These are phyloP conservation scores for Micropoecilia bifurca DNA, from an alignment of 2,797 vertebrate genomes.

Conservation along the genomic window DNA sequence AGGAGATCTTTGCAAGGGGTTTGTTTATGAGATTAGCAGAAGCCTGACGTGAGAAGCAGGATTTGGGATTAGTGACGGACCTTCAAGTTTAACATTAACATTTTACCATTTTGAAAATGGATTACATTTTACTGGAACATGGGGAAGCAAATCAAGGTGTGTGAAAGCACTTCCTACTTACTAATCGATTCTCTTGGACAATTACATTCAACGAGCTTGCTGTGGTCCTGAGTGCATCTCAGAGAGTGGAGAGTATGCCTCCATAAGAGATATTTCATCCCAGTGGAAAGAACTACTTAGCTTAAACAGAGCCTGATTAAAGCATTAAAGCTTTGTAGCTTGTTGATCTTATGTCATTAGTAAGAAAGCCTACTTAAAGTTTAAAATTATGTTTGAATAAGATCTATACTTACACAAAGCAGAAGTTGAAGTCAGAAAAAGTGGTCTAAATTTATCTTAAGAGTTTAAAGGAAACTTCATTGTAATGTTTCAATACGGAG, in stretches of 20 bases:
- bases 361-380: constrained; percentile 5
- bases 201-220: constrained; percentile 1
- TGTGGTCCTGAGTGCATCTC: background rate
- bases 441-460: background rate
- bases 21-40: constrained; percentile 3
- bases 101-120: constrained; percentile 2
- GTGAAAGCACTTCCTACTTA: background rate
- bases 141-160: constrained; percentile 1
- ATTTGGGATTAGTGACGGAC: constrained; percentile 5
- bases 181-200: constrained; percentile 7
- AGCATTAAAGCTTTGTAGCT: constrained; percentile 6
- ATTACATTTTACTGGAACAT: background rate
- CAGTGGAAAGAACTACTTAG: constrained; percentile 4
- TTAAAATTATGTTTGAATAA: constrained; percentile 16
- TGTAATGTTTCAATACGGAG: background rate
- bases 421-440: background rate
- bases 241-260: background rate
- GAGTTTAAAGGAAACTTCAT: background rate
- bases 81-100: background rate
- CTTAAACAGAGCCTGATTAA: constrained; percentile 9
- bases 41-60: background rate
- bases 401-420: background rate
- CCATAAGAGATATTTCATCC: constrained; percentile 4
- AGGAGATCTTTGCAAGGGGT: background rate
- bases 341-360: constrained; percentile 18